Base-by-base conservation (phyloP, 1,140 invertebrate genomes). In the Notospermus geniculatus region DNA sequence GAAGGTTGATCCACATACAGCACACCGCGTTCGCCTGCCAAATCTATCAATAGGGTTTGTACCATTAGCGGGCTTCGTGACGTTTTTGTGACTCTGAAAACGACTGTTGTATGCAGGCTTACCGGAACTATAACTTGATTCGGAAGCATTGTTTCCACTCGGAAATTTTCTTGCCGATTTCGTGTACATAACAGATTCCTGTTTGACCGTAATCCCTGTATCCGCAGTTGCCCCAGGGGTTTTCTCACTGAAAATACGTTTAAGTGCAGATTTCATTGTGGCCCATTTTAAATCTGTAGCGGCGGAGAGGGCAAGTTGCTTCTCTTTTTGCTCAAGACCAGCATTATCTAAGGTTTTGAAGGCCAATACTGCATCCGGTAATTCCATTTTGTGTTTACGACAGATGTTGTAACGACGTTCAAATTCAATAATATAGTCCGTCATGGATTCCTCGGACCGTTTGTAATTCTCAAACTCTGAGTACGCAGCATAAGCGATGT, bases 351-450 rank as follows among this genome's bases (percentile, higher is more conserved):
- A 45, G 5, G 61, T 29, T 32, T 63, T 64, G 56, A 67, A 67
- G 7, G 62, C 57, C 25, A 64, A 30, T 2, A 67, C 36, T 27
- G 61, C 57, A 4, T 63, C 57, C 11, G 61, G 65, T n/a, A 66
- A 45, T 32, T 1, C 22, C 65, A 63, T 63, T 13, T 66, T 45
- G 56, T 57, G 52, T 39, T 60, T 63, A 36, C 60, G 54, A 50
- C 45, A 32, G n/a, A 50, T 41, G n/a, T 57, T 58, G 28, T 61
- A 61, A 25, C 5, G 25, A 30, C 53, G 39, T 19, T 66, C 56
- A 57, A 63, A 62, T 52, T 67, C 65, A 53, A 67, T n/a, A 27
- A 67, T 57, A 25, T 60, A 67, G 41, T 63, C 65, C 0, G 57
- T 45, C 58, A 57, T 63, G 43, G 25, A 43, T 30, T 54, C 60